Evolutionary conservation across 2,797 vertebrate genomes (phyloP), one percentile per base, ranked within the genome.

Genomic region (Eulemur coronatus): DNA sequence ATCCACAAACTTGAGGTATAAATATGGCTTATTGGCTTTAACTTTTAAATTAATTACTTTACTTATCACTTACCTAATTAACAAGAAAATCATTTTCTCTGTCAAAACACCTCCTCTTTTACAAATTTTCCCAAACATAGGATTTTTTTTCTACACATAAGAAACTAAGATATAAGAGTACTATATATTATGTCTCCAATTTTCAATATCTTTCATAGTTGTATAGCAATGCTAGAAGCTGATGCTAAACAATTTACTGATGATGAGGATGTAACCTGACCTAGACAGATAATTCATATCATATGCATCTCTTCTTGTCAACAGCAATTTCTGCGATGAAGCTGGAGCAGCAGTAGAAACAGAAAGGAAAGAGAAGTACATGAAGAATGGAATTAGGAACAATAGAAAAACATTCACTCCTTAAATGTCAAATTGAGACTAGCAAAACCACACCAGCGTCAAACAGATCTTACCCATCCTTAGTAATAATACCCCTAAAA

Each of bases 11-110:
- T 57, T 89, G 12, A 30, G 5, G 3, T 33, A 55, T 84, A 91
- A 81, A 93, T 28, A 59, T 2, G 18, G 18, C 6, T 90, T 38
- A 14, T 48, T 96, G 38, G 14, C 28, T 50, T 92, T 94, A 5
- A 57, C 43, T n/a, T 93, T 89, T 35, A 88, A 84, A 86, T 69
- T 55, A 92, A 67, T 75, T 95, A 24, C 18, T 84, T 84, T 61
- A 72, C 7, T 81, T 75, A 91, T 38, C 11, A 35, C 12, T 81
- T 92, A 28, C 46, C 35, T 94, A 52, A 69, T 52, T 87, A 76
- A 84, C 7, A 87, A 67, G 59, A 80, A 92, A 65, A 86, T 12
- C 1, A 43, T 26, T 92, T 75, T 28, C 11, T 50, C 28, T 70
- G 18, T 84, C 80, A 92, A 92, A 87, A 78, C 9, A 87, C 11